These are phyloP conservation scores for Anguilla obscura DNA, from an alignment of 2,797 vertebrate species.

Conservation along the genomic window DNA sequence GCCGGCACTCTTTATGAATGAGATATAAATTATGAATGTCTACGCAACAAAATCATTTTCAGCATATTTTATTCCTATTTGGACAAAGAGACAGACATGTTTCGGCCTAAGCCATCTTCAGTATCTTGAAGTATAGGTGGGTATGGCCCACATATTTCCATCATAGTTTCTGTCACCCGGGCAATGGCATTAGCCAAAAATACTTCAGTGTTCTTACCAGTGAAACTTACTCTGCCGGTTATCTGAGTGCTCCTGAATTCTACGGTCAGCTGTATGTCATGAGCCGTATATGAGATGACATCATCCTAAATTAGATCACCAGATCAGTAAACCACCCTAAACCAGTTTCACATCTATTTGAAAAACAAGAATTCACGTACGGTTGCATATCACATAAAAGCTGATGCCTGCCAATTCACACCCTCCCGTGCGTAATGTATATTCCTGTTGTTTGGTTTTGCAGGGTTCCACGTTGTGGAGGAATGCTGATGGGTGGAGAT, in stretches of 20 bases:
- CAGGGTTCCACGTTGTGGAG: conserved; percentile 41
- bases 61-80: too few relatives aligned
- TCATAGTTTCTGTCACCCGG: too few relatives aligned
- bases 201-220: background rate
- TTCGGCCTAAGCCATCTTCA: too few relatives aligned
- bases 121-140: too few relatives aligned
- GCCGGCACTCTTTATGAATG: too few relatives aligned
- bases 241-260: background rate
- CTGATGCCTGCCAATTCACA: conserved; percentile 63
- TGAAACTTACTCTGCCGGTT: background rate
- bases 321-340: background rate
- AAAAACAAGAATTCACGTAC: background rate
- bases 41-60: too few relatives aligned
- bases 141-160: too few relatives aligned
- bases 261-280: background rate
- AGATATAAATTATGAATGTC: too few relatives aligned
- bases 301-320: background rate
- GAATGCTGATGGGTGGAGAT: conserved; percentile 72
- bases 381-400: background rate
- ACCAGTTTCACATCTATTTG: background rate
- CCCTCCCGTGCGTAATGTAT: conserved; percentile 61
- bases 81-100: too few relatives aligned
- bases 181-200: background rate
- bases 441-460: conserved; percentile 51
- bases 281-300: too few relatives aligned